Evolutionary conservation across 2,797 vertebrate genomes (phyloP).

Genomic region (Peromyscus aztecus): DNA sequence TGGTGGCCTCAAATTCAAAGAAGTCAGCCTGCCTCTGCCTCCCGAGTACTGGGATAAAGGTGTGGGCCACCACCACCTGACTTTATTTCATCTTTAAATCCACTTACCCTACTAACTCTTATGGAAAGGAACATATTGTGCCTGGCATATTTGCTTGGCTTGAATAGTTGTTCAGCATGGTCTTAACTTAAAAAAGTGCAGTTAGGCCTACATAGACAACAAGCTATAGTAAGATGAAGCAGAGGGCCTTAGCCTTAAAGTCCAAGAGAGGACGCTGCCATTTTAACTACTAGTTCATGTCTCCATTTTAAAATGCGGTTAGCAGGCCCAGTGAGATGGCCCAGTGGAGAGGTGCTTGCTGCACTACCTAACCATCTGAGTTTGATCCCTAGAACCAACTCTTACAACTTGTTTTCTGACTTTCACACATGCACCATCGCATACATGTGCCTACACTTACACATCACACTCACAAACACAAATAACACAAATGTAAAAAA

Average conservation of each 20-base stretch:
- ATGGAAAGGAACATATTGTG: slow-evolving; percentile 20
- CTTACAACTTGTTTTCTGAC: not conserved
- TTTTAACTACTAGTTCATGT: not conserved
- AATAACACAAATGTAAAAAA: not conserved
- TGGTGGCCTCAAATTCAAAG: not conserved
- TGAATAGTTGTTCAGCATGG: not conserved
- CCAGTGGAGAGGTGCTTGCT: not conserved
- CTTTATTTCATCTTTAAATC: slow-evolving; percentile 44
- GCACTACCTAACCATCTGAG: not conserved
- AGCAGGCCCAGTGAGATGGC: not conserved
- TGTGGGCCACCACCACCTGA: not conserved
- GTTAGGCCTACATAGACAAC: not conserved
- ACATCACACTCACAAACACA: not conserved
- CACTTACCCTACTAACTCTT: not conserved
- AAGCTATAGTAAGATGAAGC: slow-evolving; percentile 23
- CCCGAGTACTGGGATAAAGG: not conserved
- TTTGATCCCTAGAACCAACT: not conserved
- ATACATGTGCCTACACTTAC: not conserved
- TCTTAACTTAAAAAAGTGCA: not conserved
- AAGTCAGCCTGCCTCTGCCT: not conserved
- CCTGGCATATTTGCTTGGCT: not conserved
- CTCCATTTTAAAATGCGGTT: slow-evolving; percentile 45
- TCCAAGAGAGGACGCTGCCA: not conserved
- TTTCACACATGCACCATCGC: not conserved
- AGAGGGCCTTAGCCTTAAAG: slow-evolving; percentile 6